These are phyloP conservation scores for Marmota monax DNA, from an alignment of 2,113 vertebrate species.

Conservation along the genomic window DNA sequence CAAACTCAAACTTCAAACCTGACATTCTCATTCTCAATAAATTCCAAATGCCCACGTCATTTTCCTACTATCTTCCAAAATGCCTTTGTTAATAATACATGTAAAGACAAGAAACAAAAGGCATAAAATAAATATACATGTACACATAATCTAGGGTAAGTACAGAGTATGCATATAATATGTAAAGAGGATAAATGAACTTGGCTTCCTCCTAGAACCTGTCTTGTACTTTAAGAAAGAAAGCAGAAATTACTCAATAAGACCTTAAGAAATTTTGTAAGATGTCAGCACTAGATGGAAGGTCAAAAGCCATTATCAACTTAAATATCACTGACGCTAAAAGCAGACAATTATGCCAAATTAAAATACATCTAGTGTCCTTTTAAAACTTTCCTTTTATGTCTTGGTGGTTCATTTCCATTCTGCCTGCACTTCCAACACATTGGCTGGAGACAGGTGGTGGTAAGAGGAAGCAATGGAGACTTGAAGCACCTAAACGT, in stretches of 20 bases:
- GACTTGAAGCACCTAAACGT: neutral
- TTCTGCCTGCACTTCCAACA: neutral
- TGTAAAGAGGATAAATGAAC: neutral
- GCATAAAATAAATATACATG: neutral
- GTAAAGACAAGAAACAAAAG: neutral
- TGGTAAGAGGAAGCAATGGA: neutral
- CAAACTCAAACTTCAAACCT: neutral
- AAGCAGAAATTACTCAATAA: neutral
- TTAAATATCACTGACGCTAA: neutral
- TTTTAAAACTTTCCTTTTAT: neutral
- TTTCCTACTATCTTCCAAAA: neutral
- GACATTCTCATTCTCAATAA: neutral
- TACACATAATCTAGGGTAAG: neutral
- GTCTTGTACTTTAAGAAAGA: neutral
- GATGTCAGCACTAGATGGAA: neutral
- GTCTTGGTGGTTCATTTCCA: neutral
- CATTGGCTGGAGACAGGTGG: neutral
- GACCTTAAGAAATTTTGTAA: neutral
- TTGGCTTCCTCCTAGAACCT: neutral
- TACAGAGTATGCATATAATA: neutral
- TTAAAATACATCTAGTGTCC: neutral
- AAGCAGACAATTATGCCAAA: neutral
- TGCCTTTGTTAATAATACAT: neutral
- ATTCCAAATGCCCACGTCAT: neutral
- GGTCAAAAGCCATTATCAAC: neutral